Evolutionary conservation across 1,140 invertebrate species (phyloP).

Genomic region (Oncopodura yosiiana): DNA sequence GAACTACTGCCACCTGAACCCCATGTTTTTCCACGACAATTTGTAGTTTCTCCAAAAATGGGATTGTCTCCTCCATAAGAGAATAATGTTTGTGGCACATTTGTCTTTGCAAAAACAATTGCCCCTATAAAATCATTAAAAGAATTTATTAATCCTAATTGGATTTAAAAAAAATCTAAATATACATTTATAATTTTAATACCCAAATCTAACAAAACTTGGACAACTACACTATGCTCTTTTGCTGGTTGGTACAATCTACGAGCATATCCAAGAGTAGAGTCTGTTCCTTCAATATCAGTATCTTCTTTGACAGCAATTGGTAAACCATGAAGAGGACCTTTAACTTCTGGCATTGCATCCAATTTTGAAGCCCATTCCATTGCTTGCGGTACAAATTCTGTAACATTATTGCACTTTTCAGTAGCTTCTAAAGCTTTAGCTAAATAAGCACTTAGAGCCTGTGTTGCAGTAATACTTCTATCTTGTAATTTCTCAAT

Average conservation of each 20-base stretch:
- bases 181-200: background rate
- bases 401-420: slow-evolving; percentile 35
- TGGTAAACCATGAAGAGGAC: slow-evolving; percentile 37
- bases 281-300: slow-evolving; percentile 40
- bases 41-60: slow-evolving; percentile 11
- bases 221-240: slow-evolving; percentile 37
- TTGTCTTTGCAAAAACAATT: slow-evolving; percentile 41
- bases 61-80: slow-evolving; percentile 15
- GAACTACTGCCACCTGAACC: slow-evolving; percentile 3
- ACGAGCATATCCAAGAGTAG: slow-evolving; percentile 39
- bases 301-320: slow-evolving; percentile 36
- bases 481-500: background rate
- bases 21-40: background rate
- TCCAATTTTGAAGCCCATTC: slow-evolving; percentile 36
- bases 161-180: background rate
- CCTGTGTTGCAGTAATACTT: slow-evolving; percentile 13
- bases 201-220: slow-evolving; percentile 25
- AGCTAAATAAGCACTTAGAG: slow-evolving; percentile 22
- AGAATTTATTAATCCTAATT: background rate
- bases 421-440: slow-evolving; percentile 35
- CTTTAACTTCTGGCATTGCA: slow-evolving; percentile 22
- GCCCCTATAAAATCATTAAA: too few species aligned
- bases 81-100: slow-evolving; percentile 37
- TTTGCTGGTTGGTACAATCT: slow-evolving; percentile 36
- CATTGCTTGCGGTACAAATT: slow-evolving; percentile 37